Conservation (phyloP, 2,888 invertebrate species). For the Sinohyriopsis cumingii region DNA sequence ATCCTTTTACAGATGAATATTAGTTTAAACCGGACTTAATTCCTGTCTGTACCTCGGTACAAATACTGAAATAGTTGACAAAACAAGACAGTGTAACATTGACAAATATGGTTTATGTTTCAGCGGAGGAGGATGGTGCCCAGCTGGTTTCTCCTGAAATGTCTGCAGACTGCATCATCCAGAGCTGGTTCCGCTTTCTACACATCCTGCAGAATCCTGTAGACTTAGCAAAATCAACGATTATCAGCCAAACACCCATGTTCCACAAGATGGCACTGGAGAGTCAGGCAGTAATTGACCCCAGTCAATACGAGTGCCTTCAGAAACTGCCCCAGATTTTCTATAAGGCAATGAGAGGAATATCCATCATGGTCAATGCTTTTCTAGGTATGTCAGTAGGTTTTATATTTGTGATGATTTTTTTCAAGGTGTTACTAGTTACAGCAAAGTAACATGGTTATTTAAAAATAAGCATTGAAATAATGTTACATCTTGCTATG, state of each 20-base stretch:
- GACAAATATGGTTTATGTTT: slow-evolving; percentile 23
- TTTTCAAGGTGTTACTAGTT: no score
- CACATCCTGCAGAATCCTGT: slow-evolving; percentile 96
- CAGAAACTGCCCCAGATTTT: slow-evolving; percentile 86
- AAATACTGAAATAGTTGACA: not conserved
- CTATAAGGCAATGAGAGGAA: slow-evolving; percentile 92
- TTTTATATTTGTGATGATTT: no score
- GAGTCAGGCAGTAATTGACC: slow-evolving; percentile 84
- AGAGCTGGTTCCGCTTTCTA: slow-evolving; percentile 95
- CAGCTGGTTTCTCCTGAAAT: slow-evolving; percentile 87
- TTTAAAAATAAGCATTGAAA: no score
- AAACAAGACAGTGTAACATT: not conserved
- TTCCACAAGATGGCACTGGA: slow-evolving; percentile 87
- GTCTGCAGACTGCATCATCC: slow-evolving; percentile 89
- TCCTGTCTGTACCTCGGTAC: not conserved
- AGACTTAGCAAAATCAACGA: slow-evolving; percentile 77
- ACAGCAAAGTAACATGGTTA: no score
- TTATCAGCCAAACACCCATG: slow-evolving; percentile 81
- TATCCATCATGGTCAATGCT: slow-evolving; percentile 94
- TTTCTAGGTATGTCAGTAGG: slow-evolving; percentile 84
- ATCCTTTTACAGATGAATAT: no score
- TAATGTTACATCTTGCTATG: no score
- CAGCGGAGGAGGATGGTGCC: slow-evolving; percentile 88
- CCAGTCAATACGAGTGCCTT: slow-evolving; percentile 83
- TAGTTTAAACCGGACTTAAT: no score